Evolutionary conservation across 2,888 invertebrate species (phyloP), one percentile per base, ranked within the genome.

Genomic region (Galerucella nymphaeae): DNA sequence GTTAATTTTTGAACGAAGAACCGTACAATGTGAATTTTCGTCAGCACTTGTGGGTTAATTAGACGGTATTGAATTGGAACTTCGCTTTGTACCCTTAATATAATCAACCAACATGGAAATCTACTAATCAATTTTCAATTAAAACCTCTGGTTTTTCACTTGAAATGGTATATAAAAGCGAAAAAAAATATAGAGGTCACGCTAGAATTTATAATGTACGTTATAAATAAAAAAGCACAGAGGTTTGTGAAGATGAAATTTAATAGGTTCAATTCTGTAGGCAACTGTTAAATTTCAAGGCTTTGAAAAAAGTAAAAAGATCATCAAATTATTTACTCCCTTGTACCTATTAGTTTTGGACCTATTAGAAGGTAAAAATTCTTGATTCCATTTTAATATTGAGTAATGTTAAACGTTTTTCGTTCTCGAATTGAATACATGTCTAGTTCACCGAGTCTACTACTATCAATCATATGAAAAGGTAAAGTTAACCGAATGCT

Each of bases 21-120:
- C 48, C n/a, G n/a, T 2, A 48, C n/a, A n/a, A n/a, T 48, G n/a
- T 48, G 48, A n/a, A 48, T 48, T n/a, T 48, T 48, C 14, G n/a
- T 38, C 30, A 3, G n/a, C 48, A n/a, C 48, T 48, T 48, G 48
- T 2, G 8, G 6, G 48, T 48, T 48, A 48, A 48, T 48, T 48
- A 48, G 48, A 48, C 48, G n/a, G 48, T 48, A 48, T 48, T n/a
- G 48, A 48, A n/a, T n/a, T 48, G 48, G 48, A n/a, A n/a, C 48
- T 48, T n/a, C 48, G 48, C 48, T n/a, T 48, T n/a, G 48, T 48
- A n/a, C 48, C n/a, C 48, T 4, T 48, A 14, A 48, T 48, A 14
- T 14, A 48, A 48, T 48, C n/a, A 48, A 48, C 48, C 48, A 48
- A 4, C n/a, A 48, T n/a, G 14, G n/a, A n/a, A n/a, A 48, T 48